Base-by-base conservation (phyloP, 2,888 invertebrate species). In the Coelopa pilipes region DNA sequence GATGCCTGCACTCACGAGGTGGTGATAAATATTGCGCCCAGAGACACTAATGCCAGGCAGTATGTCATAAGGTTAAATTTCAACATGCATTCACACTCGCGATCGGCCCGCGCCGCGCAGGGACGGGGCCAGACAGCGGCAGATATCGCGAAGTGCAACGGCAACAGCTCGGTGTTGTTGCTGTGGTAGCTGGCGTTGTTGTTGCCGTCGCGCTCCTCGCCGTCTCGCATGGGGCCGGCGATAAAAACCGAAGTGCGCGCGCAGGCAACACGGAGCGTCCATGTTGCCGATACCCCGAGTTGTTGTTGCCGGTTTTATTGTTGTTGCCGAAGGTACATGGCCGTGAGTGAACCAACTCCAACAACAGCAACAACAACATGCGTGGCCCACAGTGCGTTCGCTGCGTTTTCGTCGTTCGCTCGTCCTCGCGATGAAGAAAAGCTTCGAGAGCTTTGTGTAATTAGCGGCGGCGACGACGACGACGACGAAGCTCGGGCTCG, bases 21-120 rank as follows among this genome's bases (percentile, higher is more conserved):
- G 81, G 81, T 80, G 81, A 82, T 82, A 82, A 82, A 82, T 82
- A 80, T 79, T 80, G 80, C 78, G 78, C 78, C 79, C 80, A 75
- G 78, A 79, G 81, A 81, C 81, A 81, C 79, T 81, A 81, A 82
- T 81, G 81, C 80, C 77, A 75, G 76, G 78, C 80, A 79, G 79
- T 81, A 78, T 81, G 82, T 82, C 82, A 82, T 79, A 81, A 81
- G 82, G 82, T 81, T 81, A 82, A 81, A 81, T 81, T 81, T 80
- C 81, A 81, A 81, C 81, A 81, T 81, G 80, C 79, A 80, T 79
- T 80, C 80, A 78, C 80, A 80, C 79, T 79, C 49, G 46, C 70
- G 24, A 11, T 45, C 45, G 11, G 34, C 7, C 34, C 34, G 7
- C 69, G 13, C 13, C 63, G 47, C 47, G 57, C 74, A 68, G 74